Conservation (phyloP, 2,797 vertebrate species). For the Gypaetus barbatus region DNA sequence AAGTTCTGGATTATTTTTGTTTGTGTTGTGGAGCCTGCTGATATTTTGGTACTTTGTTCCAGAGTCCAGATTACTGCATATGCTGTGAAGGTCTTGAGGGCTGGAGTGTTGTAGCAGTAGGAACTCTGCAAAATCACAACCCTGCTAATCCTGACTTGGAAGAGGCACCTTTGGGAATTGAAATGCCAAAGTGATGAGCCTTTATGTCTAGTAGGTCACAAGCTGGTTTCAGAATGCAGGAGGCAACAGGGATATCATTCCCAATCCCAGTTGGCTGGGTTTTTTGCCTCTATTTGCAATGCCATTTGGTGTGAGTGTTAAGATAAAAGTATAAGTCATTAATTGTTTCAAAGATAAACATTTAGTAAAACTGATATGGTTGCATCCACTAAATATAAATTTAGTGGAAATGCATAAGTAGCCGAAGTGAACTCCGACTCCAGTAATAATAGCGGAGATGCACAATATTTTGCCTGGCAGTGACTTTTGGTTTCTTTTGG, state of each 20-base stretch:
- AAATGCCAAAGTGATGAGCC: not conserved
- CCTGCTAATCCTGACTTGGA: not conserved
- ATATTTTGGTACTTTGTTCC: not conserved
- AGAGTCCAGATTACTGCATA: not conserved
- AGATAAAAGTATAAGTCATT: not conserved
- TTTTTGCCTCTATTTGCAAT: not conserved
- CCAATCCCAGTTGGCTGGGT: fast-evolving
- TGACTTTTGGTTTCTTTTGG: not conserved
- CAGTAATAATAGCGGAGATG: not conserved
- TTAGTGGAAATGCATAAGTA: not conserved
- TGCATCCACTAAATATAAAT: not conserved
- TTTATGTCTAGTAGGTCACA: not conserved
- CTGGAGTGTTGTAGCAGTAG: not conserved
- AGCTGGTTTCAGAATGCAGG: not conserved
- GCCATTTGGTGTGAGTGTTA: not conserved
- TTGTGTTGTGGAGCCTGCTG: not conserved
- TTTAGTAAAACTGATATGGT: not conserved
- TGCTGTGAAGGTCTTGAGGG: not conserved
- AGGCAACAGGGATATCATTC: not conserved
- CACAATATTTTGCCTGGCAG: not conserved
- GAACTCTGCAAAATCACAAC: not conserved
- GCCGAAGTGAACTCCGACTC: not conserved
- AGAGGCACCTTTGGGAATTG: not conserved
- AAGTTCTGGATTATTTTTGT: not conserved
- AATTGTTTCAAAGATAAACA: not conserved